Conservation (phyloP, 1,140 invertebrate genomes). For the Ptiloglossa arizonensis region DNA sequence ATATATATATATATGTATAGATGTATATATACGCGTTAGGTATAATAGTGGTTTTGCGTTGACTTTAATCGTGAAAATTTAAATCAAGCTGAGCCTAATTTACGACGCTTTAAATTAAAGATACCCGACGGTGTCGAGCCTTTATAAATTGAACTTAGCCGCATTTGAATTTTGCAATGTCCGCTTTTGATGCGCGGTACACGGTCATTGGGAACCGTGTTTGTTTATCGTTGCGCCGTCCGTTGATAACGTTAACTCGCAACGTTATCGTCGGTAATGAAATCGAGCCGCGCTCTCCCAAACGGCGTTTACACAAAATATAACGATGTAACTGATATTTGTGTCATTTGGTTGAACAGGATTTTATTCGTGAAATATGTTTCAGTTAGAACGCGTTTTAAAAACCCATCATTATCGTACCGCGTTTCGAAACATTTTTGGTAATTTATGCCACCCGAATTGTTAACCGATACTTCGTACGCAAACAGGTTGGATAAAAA, state of each 20-base stretch:
- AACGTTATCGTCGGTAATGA: not conserved
- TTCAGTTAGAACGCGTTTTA: not conserved
- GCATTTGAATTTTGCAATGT: not conserved
- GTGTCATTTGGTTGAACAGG: no score
- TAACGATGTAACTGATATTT: not conserved
- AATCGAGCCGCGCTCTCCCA: not conserved
- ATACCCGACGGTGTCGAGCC: not conserved
- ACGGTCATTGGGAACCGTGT: not conserved
- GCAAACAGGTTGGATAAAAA: no score
- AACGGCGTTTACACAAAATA: not conserved
- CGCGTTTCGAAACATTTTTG: no score
- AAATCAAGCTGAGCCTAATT: slow-evolving; percentile 14
- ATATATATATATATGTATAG: no score
- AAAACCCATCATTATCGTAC: no score
- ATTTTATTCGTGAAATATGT: not conserved
- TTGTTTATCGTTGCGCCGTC: not conserved
- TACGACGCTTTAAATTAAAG: slow-evolving; percentile 15
- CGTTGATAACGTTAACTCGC: slow-evolving; percentile 7
- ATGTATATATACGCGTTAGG: not conserved
- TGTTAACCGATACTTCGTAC: not conserved
- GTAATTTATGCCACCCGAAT: not conserved
- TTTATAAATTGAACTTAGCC: slow-evolving; percentile 10
- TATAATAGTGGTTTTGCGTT: not conserved
- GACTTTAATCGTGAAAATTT: slow-evolving; percentile 10
- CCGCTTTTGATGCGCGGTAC: not conserved